Evolutionary conservation across 2,888 invertebrate species (phyloP).

Genomic region (Yponomeuta sedellus): DNA sequence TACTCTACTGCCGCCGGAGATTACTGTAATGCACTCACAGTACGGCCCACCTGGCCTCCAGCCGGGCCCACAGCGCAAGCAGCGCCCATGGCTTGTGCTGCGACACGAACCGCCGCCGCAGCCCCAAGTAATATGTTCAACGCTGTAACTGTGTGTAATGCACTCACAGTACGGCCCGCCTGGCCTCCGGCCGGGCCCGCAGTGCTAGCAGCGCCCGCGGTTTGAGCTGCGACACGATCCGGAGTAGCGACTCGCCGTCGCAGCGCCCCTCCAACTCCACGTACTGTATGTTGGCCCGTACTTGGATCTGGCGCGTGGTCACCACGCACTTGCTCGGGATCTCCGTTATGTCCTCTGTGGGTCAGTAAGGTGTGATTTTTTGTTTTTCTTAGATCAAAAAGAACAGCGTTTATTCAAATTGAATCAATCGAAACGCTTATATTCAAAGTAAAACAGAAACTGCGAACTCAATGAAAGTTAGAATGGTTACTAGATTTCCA

Average conservation of each 20-base stretch:
- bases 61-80: constrained; percentile 68
- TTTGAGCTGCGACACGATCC: constrained; percentile 87
- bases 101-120: constrained; percentile 75
- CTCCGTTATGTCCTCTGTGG: constrained; percentile 73
- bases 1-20: neutral
- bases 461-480: too few relatives aligned
- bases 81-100: constrained; percentile 89
- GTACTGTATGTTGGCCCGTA: constrained; percentile 92
- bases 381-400: too few relatives aligned
- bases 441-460: too few relatives aligned
- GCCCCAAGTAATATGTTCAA: too few relatives aligned
- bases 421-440: too few relatives aligned
- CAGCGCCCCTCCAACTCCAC: constrained; percentile 98
- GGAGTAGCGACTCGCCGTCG: constrained; percentile 88
- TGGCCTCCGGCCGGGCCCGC: constrained; percentile 33
- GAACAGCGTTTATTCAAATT: too few relatives aligned
- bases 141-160: too few relatives aligned
- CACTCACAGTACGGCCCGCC: neutral
- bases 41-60: neutral
- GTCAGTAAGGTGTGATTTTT: too few relatives aligned
- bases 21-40: neutral
- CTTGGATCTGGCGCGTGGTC: constrained; percentile 82
- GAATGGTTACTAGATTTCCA: too few relatives aligned
- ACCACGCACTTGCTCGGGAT: constrained; percentile 94
- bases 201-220: constrained; percentile 86